Evolutionary conservation across 2,797 vertebrate species (phyloP).

Genomic region (Craterocephalus amniculus): DNA sequence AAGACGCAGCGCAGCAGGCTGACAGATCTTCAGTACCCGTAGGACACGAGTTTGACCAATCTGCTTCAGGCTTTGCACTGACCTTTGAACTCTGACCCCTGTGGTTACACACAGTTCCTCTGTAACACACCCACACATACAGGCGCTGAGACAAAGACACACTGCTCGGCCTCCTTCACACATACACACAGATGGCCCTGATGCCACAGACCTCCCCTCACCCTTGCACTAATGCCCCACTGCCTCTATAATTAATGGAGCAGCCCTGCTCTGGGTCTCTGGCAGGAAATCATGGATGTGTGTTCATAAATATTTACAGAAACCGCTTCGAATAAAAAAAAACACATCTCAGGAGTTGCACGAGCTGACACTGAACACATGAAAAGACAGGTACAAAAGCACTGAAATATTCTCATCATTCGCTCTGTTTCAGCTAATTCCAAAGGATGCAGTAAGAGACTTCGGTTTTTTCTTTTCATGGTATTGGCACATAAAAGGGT

Average conservation of each 20-base stretch:
- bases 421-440: conserved; percentile 3
- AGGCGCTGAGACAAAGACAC: conserved; percentile 21
- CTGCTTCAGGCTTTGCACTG: conserved; percentile 28
- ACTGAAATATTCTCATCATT: conserved; percentile 7
- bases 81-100: conserved; percentile 62
- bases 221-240: conserved; percentile 61
- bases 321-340: conserved; percentile 57
- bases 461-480: not conserved
- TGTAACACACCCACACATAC: conserved; percentile 48
- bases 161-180: conserved; percentile 3
- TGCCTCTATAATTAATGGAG: conserved; percentile 75
- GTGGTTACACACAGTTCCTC: conserved; percentile 31
- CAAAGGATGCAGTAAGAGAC: conserved; percentile 3
- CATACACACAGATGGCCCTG: conserved; percentile 57
- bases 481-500: not conserved
- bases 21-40: conserved; percentile 13
- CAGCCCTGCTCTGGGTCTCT: conserved; percentile 48
- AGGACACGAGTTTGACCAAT: conserved; percentile 19
- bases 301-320: conserved; percentile 81
- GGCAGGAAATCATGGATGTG: conserved; percentile 71
- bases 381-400: not conserved
- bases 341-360: conserved; percentile 11
- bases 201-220: conserved; percentile 66
- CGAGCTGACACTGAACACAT: conserved; percentile 10
- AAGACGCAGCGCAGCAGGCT: conserved; percentile 16